Conservation (phyloP, 2,113 vertebrate genomes). For the Nymphicus hollandicus region DNA sequence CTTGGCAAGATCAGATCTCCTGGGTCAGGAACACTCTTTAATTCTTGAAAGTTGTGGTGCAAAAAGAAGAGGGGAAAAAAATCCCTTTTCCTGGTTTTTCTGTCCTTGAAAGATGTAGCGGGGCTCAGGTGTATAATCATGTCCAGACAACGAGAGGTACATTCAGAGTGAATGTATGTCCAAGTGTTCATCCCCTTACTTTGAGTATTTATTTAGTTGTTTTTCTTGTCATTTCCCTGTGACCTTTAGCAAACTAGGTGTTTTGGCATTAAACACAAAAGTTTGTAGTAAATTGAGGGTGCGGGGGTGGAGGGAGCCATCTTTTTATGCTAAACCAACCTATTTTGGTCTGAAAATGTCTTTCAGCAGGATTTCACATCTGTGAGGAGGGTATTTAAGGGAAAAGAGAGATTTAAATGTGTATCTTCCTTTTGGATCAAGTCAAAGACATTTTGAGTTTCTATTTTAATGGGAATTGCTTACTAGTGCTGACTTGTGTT, state of each 20-base stretch:
- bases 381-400: neutral
- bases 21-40: neutral
- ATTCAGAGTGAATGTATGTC: neutral
- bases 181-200: neutral
- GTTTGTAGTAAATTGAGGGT: neutral
- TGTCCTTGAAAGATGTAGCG: neutral
- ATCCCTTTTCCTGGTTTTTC: neutral
- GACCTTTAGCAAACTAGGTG: neutral
- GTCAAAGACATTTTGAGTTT: neutral
- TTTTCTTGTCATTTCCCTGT: neutral
- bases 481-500: neutral
- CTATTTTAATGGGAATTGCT: neutral
- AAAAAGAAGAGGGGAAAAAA: neutral
- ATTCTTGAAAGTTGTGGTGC: neutral
- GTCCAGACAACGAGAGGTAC: neutral
- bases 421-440: neutral
- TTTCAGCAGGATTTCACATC: neutral
- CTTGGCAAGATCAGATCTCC: neutral
- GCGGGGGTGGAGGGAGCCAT: neutral
- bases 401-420: neutral
- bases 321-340: neutral
- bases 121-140: neutral
- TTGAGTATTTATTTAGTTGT: neutral
- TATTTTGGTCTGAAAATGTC: neutral
- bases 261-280: neutral